Base-by-base conservation (phyloP, 2,888 invertebrate species). In the Camponotus fellah region DNA sequence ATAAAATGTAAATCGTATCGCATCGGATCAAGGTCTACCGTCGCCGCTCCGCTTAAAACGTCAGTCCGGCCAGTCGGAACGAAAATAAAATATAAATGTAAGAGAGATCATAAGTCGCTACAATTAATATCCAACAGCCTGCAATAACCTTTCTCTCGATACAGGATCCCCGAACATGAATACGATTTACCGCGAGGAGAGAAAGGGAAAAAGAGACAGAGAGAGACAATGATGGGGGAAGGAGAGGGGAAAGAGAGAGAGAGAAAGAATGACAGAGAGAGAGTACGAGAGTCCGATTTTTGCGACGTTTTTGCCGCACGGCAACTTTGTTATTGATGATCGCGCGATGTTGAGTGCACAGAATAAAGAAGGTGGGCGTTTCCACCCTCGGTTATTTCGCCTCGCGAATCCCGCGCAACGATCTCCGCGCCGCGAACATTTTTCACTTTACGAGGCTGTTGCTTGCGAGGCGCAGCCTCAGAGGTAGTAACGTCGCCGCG, bases 361-460 rank as follows among this genome's bases (percentile, higher is more conserved):
- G 83, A 82, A 89, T 86, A 85, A 89, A 86, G 84, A 85, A 79
- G 82, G 82, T 85, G 85, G 87, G 88, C 88, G 89, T 89, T 86
- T 83, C 89, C 85, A 72, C 68, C 62, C 84, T 83, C 74, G 82
- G 82, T 82, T 53, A 53, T 53, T 88, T 83, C 77, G 79, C 86
- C 75, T 77, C 85, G 77, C 77, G 88, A 69, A 88, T 87, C 88
- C 81, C 85, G 80, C 83, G 66, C 74, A 80, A 88, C 88, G 85
- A 89, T 87, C 89, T 75, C 69, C 56, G 53, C 71, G 56, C 71
- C 89, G 88, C 86, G 87, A 87, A 87, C 86, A 86, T 91, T 92
- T 92, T 92, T 92, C 91, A 89, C 90, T 91, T 90, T 91, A 91
- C 90, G 90, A 91, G 88, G 85, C 82, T 74, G 85, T 82, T 85